Base-by-base conservation (phyloP, 2,797 vertebrate genomes). In the Emydoidea blandingii region DNA sequence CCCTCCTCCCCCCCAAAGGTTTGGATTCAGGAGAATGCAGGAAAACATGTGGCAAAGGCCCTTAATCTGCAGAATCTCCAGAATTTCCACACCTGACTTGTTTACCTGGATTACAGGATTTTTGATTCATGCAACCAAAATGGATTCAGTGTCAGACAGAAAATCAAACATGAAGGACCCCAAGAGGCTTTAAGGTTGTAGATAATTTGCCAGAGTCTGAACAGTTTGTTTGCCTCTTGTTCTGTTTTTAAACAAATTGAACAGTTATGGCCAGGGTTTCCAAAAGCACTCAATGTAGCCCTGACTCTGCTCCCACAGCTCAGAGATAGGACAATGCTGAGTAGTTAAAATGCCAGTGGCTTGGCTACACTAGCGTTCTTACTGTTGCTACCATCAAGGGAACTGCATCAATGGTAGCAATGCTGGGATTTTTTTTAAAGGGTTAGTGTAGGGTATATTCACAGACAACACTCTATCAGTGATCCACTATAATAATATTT, bases 21-120 rank as follows among this genome's bases (percentile, higher is more conserved):
- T 81, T 88, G 25, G 62, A 72, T 72, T 72, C 21, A 11, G 68
- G n/a, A 41, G 21, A 41, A 93, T 82, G 57, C 14, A 74, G 4
- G 68, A 83, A 81, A 79, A 1, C 0, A 94, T 85, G 56, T 8
- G 52, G 4, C 62, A 81, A 81, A 80, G 76, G 1, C 0, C 79
- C 47, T 92, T 49, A 57, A 7, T 86, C 79, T 79, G 56, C 34
- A 88, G 4, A 65, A 25, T 50, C 31, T 83, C 52, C 56, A 93
- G 62, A 94, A 92, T 82, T 44, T 92, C 72, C 14, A 57, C 50
- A 3, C 85, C 79, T 93, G 44, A 4, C 83, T 76, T 93, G 37
- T 83, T n/a, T 81, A 52, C 31, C 0, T 18, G 8, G 12, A 50
- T 81, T 83, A 53, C 12, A 87, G 50, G 3, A 83, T 12, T 87